phyloP scores from a whole-genome alignment of 1,140 invertebrate genomes.

The Papilio helenus region DNA sequence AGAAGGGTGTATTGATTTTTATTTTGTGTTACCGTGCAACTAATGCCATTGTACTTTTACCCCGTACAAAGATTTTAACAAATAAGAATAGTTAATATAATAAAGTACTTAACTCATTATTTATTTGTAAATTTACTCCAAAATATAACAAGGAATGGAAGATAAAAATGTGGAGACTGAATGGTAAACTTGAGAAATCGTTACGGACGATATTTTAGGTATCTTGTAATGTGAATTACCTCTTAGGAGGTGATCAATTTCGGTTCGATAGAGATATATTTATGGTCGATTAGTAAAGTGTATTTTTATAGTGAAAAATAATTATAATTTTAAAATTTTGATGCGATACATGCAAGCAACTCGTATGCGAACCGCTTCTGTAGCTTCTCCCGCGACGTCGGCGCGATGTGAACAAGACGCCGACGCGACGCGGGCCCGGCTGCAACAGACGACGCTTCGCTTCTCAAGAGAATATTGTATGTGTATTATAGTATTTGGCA shows the following conservation, averaged over 20 bases:
- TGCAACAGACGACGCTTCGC: background rate
- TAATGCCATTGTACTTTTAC: background rate
- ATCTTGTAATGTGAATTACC: background rate
- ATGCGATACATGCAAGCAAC: background rate
- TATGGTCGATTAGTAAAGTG: slow-evolving; percentile 1
- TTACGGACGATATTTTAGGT: background rate
- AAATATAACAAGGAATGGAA: background rate
- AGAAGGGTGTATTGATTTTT: slow-evolving; percentile 13
- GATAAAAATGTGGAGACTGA: slow-evolving; percentile 11
- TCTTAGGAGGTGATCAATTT: background rate
- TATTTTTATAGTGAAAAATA: slow-evolving; percentile 26
- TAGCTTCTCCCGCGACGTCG: background rate
- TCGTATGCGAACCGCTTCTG: background rate
- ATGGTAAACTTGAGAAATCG: background rate
- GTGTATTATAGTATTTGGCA: slow-evolving; percentile 38
- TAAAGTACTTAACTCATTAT: slow-evolving; percentile 13
- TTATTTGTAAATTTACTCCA: background rate
- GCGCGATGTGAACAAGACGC: background rate
- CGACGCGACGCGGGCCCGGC: background rate
- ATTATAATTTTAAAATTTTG: background rate
- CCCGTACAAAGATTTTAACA: slow-evolving; percentile 3
- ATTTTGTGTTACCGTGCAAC: slow-evolving; percentile 31
- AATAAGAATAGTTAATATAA: slow-evolving; percentile 2
- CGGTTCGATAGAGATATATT: slow-evolving; percentile 7
- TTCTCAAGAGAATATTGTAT: background rate